phyloP scores from a whole-genome alignment of 2,888 invertebrate species.

The Nomada ferruginata region DNA sequence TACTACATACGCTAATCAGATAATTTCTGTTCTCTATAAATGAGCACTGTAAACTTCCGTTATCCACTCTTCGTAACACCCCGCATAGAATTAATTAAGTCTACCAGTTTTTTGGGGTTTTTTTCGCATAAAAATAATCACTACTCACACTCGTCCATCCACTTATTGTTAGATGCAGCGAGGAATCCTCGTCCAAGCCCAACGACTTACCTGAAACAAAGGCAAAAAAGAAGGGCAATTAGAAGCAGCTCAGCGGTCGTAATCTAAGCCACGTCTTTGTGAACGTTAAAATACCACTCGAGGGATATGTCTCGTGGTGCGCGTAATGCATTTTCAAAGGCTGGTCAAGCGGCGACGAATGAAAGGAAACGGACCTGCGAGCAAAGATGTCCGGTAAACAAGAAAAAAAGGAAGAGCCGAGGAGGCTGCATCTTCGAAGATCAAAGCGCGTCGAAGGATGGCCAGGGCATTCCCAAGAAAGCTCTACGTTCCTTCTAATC shows the following conservation, averaged over 20 bases:
- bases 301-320: neutral
- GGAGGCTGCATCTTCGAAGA: slow-evolving; percentile 27
- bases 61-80: too few relatives aligned
- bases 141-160: neutral
- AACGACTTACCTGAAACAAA: slow-evolving; percentile 42
- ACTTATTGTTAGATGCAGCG: neutral
- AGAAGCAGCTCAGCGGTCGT: neutral
- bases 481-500: slow-evolving; percentile 44
- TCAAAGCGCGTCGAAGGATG: slow-evolving; percentile 47
- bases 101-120: neutral
- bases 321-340: slow-evolving; percentile 7
- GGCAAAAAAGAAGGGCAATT: neutral
- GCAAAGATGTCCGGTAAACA: slow-evolving; percentile 33
- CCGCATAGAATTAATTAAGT: neutral
- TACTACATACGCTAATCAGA: too few relatives aligned
- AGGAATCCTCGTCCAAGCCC: neutral
- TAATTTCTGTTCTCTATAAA: too few relatives aligned
- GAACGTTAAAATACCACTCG: neutral
- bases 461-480: slow-evolving; percentile 21
- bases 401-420: slow-evolving; percentile 15
- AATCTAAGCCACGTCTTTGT: neutral
- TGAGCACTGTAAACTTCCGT: too few relatives aligned
- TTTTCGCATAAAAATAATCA: neutral
- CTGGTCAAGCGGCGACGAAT: slow-evolving; percentile 12
- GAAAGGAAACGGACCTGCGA: slow-evolving; percentile 8